Evolutionary conservation across 2,888 invertebrate genomes (phyloP), one percentile per base, ranked within the genome.

Genomic region (Ecdyonurus torrentis): DNA sequence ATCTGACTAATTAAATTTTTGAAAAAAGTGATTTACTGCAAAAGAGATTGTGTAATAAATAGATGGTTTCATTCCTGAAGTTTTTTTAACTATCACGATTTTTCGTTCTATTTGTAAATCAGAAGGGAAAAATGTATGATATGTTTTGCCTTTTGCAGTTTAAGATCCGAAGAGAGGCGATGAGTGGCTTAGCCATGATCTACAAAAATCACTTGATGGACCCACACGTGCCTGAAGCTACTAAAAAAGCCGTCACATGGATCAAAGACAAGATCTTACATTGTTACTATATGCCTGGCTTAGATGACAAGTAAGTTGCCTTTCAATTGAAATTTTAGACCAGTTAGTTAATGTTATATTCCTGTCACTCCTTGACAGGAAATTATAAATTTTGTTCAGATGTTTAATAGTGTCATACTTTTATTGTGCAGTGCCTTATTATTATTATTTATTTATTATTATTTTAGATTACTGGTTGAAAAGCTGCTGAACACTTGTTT

Each of bases 191-290:
- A 62, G 96, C 95, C 0, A 85, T 91, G 79, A 91, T 97, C 65
- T 97, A 97, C 74, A 90, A 91, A 71, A 90, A 90, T 70, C 91
- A 91, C 71, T 76, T 91, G 65, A 89, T 86, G 68, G 92, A 87
- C 73, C 85, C 89, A 2, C 87, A 86, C 69, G 86, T 92, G 2
- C 90, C 92, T 0, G 84, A 87, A 69, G 83, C 84, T 1, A 91
- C 91, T 0, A 90, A 90, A 69, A 88, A 88, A 70, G 91, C 92
- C 0, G 89, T 95, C 0, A 88, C 90, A 66, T 97, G 97, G 96
- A 95, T 97, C 66, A 94, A 94, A 73, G 92, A 97, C 72, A 97
- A 97, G 80, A 94, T 98, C 66, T 81, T 98, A 24, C 95, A 98
- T 75, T 94, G 89, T 23, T 68, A 76, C 2, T 87, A 86, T 68